These are phyloP conservation scores for Huso huso DNA, from an alignment of 2,797 vertebrate genomes.

Conservation along the genomic window DNA sequence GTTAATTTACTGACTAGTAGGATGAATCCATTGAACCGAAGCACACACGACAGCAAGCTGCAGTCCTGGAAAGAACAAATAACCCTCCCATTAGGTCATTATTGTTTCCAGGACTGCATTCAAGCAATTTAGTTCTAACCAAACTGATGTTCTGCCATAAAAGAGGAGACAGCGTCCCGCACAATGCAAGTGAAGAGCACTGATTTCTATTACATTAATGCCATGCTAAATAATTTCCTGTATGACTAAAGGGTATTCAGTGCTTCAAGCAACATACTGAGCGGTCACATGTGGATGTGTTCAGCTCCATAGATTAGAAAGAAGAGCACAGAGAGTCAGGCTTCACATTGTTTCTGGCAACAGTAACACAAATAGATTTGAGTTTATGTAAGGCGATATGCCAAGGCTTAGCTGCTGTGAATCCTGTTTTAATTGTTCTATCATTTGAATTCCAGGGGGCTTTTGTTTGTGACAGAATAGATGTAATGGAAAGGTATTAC, in stretches of 20 bases:
- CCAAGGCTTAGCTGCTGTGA: neutral
- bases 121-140: no score
- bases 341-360: constrained; percentile 6
- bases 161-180: constrained; percentile 5
- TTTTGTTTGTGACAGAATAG: neutral
- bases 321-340: constrained; percentile 6
- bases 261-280: neutral
- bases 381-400: neutral
- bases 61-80: no score
- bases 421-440: neutral
- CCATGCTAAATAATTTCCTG: constrained; percentile 4
- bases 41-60: no score
- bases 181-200: constrained; percentile 1
- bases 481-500: neutral
- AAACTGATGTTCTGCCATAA: no score
- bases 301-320: neutral
- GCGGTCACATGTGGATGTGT: neutral
- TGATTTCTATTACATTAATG: constrained; percentile 11
- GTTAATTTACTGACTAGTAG: no score
- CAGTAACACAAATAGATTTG: neutral
- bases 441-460: neutral
- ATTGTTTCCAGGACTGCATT: no score
- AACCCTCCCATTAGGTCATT: no score
- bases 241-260: constrained; percentile 3
- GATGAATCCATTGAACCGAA: no score